These are phyloP conservation scores for Muscidifurax raptorellus DNA, from an alignment of 1,140 invertebrate species.

Conservation along the genomic window DNA sequence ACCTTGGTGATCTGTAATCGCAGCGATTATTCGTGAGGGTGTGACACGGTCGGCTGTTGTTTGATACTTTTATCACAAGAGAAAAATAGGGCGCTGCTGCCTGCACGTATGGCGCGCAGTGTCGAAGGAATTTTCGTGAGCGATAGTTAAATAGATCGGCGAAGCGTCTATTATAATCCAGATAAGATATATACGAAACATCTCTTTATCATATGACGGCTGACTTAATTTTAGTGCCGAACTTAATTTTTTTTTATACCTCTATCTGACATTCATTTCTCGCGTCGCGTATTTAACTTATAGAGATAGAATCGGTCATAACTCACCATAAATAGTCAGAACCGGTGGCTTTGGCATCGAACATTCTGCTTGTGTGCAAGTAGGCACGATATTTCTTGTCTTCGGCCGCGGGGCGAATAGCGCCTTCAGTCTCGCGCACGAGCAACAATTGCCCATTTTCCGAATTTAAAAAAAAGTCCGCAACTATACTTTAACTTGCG, in stretches of 20 bases:
- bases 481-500: too few relatives aligned
- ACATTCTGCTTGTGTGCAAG: constrained; percentile 56
- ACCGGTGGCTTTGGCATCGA: constrained; percentile 55
- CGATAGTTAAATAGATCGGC: not conserved
- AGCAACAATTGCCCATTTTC: constrained; percentile 62
- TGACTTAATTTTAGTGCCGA: not conserved
- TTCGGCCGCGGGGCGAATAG: constrained; percentile 51
- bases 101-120: too few relatives aligned
- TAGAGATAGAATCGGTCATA: not conserved
- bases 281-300: not conserved
- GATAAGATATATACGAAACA: not conserved
- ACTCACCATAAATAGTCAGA: constrained; percentile 53
- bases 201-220: not conserved
- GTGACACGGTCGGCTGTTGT: constrained; percentile 13
- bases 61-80: not conserved
- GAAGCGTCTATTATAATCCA: not conserved
- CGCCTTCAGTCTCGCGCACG: constrained; percentile 53
- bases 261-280: too few relatives aligned
- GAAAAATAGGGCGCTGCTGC: not conserved
- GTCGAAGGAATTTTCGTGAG: not conserved
- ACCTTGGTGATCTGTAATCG: constrained; percentile 22
- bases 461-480: not conserved
- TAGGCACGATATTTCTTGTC: constrained; percentile 50
- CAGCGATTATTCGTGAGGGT: constrained; percentile 27
- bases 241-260: too few relatives aligned